Conservation (phyloP, 2,888 invertebrate genomes). For the Perdita meconis region DNA sequence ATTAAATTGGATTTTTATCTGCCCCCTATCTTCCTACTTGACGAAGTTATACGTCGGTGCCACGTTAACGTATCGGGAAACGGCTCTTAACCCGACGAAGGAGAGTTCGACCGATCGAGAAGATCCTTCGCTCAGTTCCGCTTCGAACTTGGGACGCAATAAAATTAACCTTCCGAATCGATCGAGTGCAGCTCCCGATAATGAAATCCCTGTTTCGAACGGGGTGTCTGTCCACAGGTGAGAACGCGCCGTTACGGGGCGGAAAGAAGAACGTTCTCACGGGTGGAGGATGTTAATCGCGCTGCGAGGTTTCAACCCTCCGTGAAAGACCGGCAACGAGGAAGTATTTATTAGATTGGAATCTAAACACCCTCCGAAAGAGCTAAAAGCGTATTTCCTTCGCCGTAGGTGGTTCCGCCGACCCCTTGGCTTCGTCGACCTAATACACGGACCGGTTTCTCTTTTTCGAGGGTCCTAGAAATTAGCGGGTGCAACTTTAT, state of each 20-base stretch:
- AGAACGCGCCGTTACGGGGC: slow-evolving; percentile 3
- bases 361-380: slow-evolving; percentile 77
- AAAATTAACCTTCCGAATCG: slow-evolving; percentile 39
- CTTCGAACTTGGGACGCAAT: slow-evolving; percentile 8
- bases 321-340: slow-evolving; percentile 64
- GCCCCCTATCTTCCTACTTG: slow-evolving; percentile 6
- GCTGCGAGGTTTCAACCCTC: slow-evolving; percentile 58
- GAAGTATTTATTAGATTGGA: slow-evolving; percentile 81
- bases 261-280: slow-evolving; percentile 43
- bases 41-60: slow-evolving; percentile 6
- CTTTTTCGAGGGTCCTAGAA: slow-evolving; percentile 70
- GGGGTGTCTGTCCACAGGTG: slow-evolving; percentile 38
- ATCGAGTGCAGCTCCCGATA: slow-evolving; percentile 9
- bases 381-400: slow-evolving; percentile 80
- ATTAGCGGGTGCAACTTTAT: slow-evolving; percentile 80
- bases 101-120: not conserved
- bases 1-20: slow-evolving; percentile 63
- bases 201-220: slow-evolving; percentile 11
- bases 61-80: slow-evolving; percentile 30
- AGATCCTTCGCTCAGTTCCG: not conserved
- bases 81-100: slow-evolving; percentile 8
- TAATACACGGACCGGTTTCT: slow-evolving; percentile 42
- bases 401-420: slow-evolving; percentile 77
- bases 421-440: slow-evolving; percentile 64
- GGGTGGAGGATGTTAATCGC: slow-evolving; percentile 64